Evolutionary conservation across 2,113 vertebrate species (phyloP), one percentile per base, ranked within the genome.

Genomic region (Sylvietta virens): DNA sequence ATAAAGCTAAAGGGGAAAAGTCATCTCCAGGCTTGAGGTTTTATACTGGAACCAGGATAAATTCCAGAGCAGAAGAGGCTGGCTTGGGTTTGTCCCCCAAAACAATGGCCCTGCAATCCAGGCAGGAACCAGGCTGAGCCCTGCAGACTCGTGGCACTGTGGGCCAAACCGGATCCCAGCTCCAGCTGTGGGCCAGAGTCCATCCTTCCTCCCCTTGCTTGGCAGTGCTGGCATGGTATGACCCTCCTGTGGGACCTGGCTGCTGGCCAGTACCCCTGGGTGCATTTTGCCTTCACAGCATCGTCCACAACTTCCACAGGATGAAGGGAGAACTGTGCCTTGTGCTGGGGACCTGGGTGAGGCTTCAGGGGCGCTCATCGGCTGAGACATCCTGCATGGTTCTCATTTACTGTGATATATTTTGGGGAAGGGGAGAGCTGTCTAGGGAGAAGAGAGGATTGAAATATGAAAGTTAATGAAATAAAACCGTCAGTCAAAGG

Each of bases 391-490:
- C 40, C 23, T 1, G 22, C 76, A 20, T 94, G 96, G 69, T 93
- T 96, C 92, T 94, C 71, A 72, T 97, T 95, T 94, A 54, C 42
- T 39, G 42, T 0, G 6, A 64, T 88, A 3, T 89, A 87, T 96
- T 95, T 94, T 95, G 94, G 79, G 94, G 92, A 92, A 95, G 93
- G 90, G 89, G 88, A 94, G 89, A 95, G 90, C 88, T 91, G 92
- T 92, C 88, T 74, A 65, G 86, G 88, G 94, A 83, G 81, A 6
- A 7, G 84, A 73, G 82, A 69, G 83, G 86, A n/a, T 67, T 81
- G 86, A 91, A 93, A 90, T 92, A 93, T 64, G 92, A 64, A 96
- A 95, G 93, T 83, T 95, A 94, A 96, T 93, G 27, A 84, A 97
- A 88, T 94, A 86, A 95, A 96, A 90, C 77, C n/a, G 6, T 90